phyloP scores from a whole-genome alignment of 2,113 vertebrate species.

The Oreamnos americanus region DNA sequence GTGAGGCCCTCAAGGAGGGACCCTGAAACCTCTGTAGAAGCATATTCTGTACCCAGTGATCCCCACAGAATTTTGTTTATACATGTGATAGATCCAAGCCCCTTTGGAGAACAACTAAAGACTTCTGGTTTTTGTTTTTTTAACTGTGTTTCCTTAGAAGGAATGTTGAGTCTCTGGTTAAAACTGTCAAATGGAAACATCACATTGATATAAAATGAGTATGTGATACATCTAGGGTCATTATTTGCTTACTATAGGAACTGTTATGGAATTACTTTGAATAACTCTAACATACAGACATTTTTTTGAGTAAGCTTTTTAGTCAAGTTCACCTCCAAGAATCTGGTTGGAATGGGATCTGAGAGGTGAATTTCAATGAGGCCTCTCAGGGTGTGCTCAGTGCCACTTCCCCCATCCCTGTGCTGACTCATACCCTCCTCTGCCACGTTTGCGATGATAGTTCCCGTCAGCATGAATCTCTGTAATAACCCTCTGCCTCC shows the following conservation, averaged over 20 bases:
- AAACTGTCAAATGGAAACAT: slow-evolving; percentile 37
- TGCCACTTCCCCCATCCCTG: background rate
- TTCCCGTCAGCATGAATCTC: background rate
- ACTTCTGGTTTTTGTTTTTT: background rate
- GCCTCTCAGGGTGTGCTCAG: background rate
- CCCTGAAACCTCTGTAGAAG: background rate
- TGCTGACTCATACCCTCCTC: background rate
- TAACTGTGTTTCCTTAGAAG: background rate
- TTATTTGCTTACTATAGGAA: slow-evolving; percentile 26
- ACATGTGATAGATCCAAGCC: background rate
- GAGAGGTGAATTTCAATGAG: slow-evolving; percentile 36
- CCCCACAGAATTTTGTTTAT: background rate
- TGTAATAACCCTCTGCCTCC: background rate
- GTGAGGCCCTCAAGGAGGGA: background rate
- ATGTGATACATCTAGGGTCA: background rate
- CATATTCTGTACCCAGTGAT: background rate
- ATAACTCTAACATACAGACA: slow-evolving; percentile 39
- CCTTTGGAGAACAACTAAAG: background rate
- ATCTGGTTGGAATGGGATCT: background rate
- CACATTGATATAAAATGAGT: background rate
- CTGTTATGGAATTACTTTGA: slow-evolving; percentile 28
- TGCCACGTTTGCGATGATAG: background rate
- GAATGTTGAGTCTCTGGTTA: background rate
- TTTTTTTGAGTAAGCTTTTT: slow-evolving; percentile 41
- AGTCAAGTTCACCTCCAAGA: slow-evolving; percentile 17